These are phyloP conservation scores for Diachasma alloeum DNA, from an alignment of 1,140 invertebrate species.

Conservation along the genomic window DNA sequence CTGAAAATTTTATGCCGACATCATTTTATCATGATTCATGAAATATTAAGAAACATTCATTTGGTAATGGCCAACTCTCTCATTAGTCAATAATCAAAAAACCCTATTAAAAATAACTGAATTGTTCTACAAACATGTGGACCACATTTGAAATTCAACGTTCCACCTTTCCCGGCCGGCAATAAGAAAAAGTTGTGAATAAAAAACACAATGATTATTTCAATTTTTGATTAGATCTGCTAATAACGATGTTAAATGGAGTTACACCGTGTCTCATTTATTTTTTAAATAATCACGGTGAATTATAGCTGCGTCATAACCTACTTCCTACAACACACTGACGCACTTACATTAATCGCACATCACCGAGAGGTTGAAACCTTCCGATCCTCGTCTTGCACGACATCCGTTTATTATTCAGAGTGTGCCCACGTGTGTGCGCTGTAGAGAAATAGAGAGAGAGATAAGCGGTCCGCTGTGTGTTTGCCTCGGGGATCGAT, in stretches of 20 bases:
- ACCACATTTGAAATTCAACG: not conserved
- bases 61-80: too few species aligned
- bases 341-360: not conserved
- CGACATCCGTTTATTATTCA: too few species aligned
- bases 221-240: not conserved
- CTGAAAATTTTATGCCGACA: too few species aligned
- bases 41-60: too few species aligned
- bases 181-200: not conserved
- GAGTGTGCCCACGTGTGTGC: not conserved
- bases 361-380: not conserved
- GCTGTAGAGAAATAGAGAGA: not conserved
- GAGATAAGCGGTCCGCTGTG: not conserved
- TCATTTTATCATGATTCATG: too few species aligned
- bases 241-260: not conserved
- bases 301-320: not conserved
- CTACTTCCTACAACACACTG: not conserved
- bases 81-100: too few species aligned
- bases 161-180: not conserved
- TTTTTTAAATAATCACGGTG: not conserved
- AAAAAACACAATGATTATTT: not conserved
- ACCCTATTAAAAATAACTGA: too few species aligned
- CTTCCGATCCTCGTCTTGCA: too few species aligned
- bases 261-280: not conserved
- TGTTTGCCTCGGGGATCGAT: not conserved
- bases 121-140: too few species aligned